phyloP scores from a whole-genome alignment of 1,140 invertebrate genomes.

The Apis mellifera region Amel_HAv3.1 CM009935.2:7892001-7892500 shows the following conservation, averaged over 20 bases:
- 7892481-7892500: background rate
- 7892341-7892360: conserved; percentile 63
- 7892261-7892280: conserved; percentile 59
- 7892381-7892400: conserved; percentile 52
- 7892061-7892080: conserved; percentile 79
- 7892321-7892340: conserved; percentile 77
- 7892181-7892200: conserved; percentile 44
- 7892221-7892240: conserved; percentile 46
- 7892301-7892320: conserved; percentile 56
- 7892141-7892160: conserved; percentile 66
- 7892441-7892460: background rate
- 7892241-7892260: conserved; percentile 60
- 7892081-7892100: conserved; percentile 80
- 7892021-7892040: conserved; percentile 48
- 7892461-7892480: background rate
- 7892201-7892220: conserved; percentile 20
- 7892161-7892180: conserved; percentile 57
- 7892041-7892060: conserved; percentile 74
- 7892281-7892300: conserved; percentile 48
- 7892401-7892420: conserved; percentile 7
- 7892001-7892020: conserved; percentile 48
- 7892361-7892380: conserved; percentile 74
- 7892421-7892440: conserved; percentile 1
- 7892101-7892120: conserved; percentile 81
- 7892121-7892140: conserved; percentile 81